phyloP scores from a whole-genome alignment of 2,797 vertebrate species.

The Distichodus sexfasciatus region DNA sequence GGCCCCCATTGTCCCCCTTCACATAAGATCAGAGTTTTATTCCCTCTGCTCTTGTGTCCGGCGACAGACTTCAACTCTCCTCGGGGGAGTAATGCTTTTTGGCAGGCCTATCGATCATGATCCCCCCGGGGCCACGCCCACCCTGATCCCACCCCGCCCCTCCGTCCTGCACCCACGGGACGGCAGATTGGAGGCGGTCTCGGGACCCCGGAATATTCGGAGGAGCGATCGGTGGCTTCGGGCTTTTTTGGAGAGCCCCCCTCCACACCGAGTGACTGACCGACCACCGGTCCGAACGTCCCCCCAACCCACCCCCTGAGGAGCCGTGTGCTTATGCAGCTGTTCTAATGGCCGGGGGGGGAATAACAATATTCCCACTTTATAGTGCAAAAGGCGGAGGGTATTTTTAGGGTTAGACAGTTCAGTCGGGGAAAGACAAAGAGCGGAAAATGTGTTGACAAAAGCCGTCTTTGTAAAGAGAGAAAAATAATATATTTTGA shows the following conservation, averaged over 20 bases:
- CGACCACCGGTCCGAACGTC: too few relatives aligned
- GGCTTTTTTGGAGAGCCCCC: neutral
- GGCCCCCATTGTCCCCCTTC: slow-evolving; percentile 71
- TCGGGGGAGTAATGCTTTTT: slow-evolving; percentile 69
- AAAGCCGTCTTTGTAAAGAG: too few relatives aligned
- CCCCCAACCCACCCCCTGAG: neutral
- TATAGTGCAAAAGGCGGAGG: neutral
- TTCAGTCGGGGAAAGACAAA: too few relatives aligned
- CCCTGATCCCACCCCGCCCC: slow-evolving; percentile 36
- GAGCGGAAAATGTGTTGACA: too few relatives aligned
- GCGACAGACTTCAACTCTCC: slow-evolving; percentile 63
- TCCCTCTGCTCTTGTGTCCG: slow-evolving; percentile 70
- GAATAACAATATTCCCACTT: neutral
- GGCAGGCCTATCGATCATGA: slow-evolving; percentile 73
- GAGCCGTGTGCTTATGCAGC: neutral
- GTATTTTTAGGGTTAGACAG: too few relatives aligned
- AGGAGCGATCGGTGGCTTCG: neutral
- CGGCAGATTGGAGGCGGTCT: slow-evolving; percentile 34
- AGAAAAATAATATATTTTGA: too few relatives aligned
- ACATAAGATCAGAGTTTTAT: slow-evolving; percentile 80
- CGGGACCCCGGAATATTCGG: neutral
- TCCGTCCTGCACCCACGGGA: slow-evolving; percentile 8
- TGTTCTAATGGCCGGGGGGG: neutral
- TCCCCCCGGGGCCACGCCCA: too few relatives aligned
- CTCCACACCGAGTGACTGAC: neutral